These are phyloP conservation scores for Eudyptes chrysolophus DNA, from an alignment of 2,113 vertebrate genomes.

Conservation along the genomic window DNA sequence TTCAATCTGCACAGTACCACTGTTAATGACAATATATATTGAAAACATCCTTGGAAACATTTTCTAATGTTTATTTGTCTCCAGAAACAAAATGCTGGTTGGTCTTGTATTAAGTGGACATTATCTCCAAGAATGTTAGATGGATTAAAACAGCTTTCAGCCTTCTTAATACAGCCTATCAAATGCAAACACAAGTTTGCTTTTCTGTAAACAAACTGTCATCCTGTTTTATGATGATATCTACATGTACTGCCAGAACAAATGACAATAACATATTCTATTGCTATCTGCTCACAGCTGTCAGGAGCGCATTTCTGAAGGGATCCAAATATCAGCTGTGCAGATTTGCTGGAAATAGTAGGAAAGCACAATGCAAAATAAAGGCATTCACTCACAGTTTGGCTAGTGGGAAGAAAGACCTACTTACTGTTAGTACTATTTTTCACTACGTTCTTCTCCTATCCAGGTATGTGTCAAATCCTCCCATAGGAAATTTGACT, in stretches of 20 bases:
- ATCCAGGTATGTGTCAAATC: background rate
- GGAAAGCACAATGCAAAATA: background rate
- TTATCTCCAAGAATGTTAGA: background rate
- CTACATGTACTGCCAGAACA: background rate
- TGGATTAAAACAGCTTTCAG: background rate
- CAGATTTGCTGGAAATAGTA: background rate
- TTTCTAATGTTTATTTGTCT: background rate
- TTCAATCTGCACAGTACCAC: background rate
- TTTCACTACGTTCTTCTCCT: background rate
- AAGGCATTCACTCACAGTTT: background rate
- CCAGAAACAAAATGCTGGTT: background rate
- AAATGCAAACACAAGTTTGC: background rate
- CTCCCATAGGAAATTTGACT: background rate
- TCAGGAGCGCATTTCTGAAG: background rate
- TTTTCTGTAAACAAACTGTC: slow-evolving; percentile 7
- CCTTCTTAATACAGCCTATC: background rate
- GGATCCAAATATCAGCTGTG: background rate
- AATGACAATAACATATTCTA: background rate
- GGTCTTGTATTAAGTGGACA: background rate
- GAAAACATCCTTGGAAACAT: background rate
- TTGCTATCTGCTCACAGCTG: background rate
- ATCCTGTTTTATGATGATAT: background rate
- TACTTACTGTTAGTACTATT: background rate
- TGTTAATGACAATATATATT: background rate
- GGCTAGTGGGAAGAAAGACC: background rate